Evolutionary conservation across 2,888 invertebrate genomes (phyloP).

Genomic region (Exocentrus adspersus): DNA sequence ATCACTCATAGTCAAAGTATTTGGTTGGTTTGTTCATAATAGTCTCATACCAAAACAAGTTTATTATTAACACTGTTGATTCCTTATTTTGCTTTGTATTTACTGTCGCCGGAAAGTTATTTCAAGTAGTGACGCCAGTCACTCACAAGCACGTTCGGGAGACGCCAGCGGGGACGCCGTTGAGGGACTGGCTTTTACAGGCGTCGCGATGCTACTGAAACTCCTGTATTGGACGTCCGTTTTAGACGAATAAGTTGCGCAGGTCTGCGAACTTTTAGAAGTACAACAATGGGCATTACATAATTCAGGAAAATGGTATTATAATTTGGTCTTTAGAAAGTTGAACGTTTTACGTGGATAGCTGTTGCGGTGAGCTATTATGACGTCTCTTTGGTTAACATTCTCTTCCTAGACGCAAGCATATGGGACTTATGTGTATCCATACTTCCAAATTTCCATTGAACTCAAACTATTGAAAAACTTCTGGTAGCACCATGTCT

Average conservation of each 20-base stretch:
- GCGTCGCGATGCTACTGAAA: constrained; percentile 35
- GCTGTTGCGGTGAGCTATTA: background rate
- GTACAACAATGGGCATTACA: constrained; percentile 29
- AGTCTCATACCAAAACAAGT: background rate
- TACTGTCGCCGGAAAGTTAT: background rate
- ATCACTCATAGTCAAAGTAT: constrained; percentile 2
- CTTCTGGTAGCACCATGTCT: no score
- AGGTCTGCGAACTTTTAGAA: constrained; percentile 30
- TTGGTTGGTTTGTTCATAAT: background rate
- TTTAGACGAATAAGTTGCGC: constrained; percentile 27
- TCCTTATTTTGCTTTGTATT: background rate
- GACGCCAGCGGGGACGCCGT: constrained; percentile 7
- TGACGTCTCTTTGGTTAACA: no score
- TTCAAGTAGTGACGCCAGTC: background rate
- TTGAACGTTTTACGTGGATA: background rate
- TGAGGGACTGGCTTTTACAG: constrained; percentile 12
- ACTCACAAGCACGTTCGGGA: constrained; percentile 8
- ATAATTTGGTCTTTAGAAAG: background rate
- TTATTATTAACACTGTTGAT: background rate
- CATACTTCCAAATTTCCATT: no score
- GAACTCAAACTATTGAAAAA: no score
- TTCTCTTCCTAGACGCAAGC: no score
- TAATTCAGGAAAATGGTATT: constrained; percentile 1
- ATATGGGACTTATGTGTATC: no score
- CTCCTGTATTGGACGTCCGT: constrained; percentile 22